Evolutionary conservation across 2,113 vertebrate genomes (phyloP), one percentile per base, ranked within the genome.

Genomic region (Leptosomus discolor): DNA sequence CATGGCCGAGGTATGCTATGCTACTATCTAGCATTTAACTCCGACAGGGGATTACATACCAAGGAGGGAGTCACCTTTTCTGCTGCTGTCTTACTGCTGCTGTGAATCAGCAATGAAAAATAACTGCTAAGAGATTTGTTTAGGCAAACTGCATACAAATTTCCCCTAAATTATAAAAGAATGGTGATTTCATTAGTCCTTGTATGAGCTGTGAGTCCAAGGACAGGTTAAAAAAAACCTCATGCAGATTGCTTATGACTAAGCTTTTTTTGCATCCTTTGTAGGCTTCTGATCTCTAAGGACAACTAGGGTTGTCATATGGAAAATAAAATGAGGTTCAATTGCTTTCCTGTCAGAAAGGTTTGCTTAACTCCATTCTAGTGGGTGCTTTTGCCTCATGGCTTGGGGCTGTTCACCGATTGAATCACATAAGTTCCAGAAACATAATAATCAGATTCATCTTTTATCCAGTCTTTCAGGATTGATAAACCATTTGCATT

Each of bases 401-500:
- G 5, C 37, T 81, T 70, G 17, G 43, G 24, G 27, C 17, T 50
- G 13, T 58, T 80, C 32, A 32, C 67, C 41, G 60, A 32, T 27
- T 79, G 76, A 79, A 51, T 76, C 45, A 43, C 8, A 0, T 34
- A 63, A 45, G 16, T 70, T 91, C 17, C n/a, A 86, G 63, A 34
- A 77, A 65, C 0, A 2, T 22, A 65, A 73, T 73, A 0, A 0
- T 11, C 27, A 70, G 18, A 30, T 76, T 34, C 2, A 22, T 73
- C 11, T 68, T 82, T 60, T 60, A 64, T 21, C 11, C 39, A 69
- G 5, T 53, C n/a, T 84, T 87, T 37, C 46, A 60, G 46, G 50
- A 96, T 51, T 60, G 77, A 70, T 34, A 36, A 74, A 48, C 5
- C 14, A 51, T 46, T 92, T 69, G 36, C 45, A 61, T 97, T 57